Evolutionary conservation across 37 sponge, comb jelly and placozoan genomes (phyloP).

Genomic region (Axinella damicornis): DNA sequence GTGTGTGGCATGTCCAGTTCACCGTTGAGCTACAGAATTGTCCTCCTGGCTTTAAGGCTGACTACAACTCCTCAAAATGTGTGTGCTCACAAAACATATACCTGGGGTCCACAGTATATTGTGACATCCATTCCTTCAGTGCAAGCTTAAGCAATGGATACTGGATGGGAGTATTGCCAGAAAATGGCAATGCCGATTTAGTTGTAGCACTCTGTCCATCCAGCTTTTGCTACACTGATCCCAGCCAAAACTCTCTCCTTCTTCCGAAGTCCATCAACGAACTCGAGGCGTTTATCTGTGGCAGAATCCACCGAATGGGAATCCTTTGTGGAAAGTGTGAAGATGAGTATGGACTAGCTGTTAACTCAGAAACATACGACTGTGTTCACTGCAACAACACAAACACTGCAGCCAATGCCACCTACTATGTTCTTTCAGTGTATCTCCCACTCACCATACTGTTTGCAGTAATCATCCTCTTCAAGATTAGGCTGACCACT

Average conservation of each 20-base stretch:
- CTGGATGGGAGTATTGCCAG: no score
- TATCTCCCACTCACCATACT: constrained; percentile 24
- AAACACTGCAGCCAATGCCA: not conserved
- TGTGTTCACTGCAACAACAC: constrained; percentile 10
- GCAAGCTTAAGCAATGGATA: no score
- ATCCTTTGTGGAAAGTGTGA: not conserved
- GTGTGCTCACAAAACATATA: no score
- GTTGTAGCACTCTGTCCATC: no score
- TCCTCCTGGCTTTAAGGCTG: no score
- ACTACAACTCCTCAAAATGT: no score
- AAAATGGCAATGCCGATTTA: no score
- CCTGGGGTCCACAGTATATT: no score
- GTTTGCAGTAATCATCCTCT: constrained; percentile 35
- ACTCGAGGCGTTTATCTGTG: not conserved
- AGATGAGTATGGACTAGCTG: not conserved
- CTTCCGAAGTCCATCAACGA: constrained; percentile 1
- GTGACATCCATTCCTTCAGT: no score
- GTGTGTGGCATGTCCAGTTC: no score
- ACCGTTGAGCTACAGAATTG: no score
- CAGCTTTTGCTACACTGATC: not conserved
- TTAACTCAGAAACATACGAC: no score
- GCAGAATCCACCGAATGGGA: not conserved
- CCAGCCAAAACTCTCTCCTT: not conserved
- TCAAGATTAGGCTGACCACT: constrained; percentile 28
- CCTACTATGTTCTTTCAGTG: constrained; percentile 16